phyloP scores from a whole-genome alignment of 2,888 invertebrate genomes.

The Drosophila anceps region DNA sequence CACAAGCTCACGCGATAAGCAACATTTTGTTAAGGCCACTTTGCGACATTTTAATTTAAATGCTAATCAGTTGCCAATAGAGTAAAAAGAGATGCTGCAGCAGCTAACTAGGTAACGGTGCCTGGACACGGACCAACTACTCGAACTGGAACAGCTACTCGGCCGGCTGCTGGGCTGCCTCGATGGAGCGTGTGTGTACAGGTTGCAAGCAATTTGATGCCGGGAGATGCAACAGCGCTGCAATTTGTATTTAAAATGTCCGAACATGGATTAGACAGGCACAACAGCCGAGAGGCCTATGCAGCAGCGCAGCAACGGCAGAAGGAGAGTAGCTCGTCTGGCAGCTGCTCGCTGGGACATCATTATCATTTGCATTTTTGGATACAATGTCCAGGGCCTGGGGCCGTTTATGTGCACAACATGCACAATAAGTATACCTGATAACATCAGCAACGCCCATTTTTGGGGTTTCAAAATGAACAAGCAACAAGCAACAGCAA shows the following conservation, averaged over 20 bases:
- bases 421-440: conserved; percentile 44
- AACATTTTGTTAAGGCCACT: conserved; percentile 79
- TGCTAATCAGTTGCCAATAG: conserved; percentile 80
- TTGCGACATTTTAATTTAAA: conserved; percentile 80
- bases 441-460: conserved; percentile 43
- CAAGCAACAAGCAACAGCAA: conserved; percentile 9
- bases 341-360: conserved; percentile 31
- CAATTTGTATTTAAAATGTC: conserved; percentile 78
- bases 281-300: conserved; percentile 45
- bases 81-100: conserved; percentile 59
- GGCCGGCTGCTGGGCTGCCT: neutral
- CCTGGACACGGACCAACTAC: conserved; percentile 5
- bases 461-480: conserved; percentile 19
- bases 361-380: conserved; percentile 42
- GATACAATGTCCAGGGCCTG: conserved; percentile 4
- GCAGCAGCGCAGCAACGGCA: conserved; percentile 1
- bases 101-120: conserved; percentile 29
- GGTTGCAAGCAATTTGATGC: conserved; percentile 48
- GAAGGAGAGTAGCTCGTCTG: conserved; percentile 11
- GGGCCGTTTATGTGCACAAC: conserved; percentile 42
- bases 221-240: conserved; percentile 57
- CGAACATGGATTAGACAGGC: conserved; percentile 60
- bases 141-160: neutral
- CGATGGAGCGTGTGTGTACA: conserved; percentile 7
- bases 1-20: conserved; percentile 17